These are phyloP conservation scores for Coracopsis vasa DNA, from an alignment of 2,113 vertebrate species.

Conservation along the genomic window DNA sequence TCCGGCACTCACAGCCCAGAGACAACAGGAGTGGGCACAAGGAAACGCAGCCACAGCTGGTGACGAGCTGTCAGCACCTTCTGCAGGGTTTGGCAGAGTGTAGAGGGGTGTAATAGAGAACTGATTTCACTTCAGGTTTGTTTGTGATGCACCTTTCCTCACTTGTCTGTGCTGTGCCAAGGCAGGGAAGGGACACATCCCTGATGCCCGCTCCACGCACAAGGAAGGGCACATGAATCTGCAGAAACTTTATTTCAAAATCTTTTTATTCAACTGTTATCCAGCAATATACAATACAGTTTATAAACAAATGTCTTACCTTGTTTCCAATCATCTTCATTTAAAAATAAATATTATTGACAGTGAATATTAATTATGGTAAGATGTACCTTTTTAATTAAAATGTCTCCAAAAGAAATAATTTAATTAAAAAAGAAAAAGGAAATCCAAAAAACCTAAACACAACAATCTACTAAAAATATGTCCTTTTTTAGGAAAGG, in stretches of 20 bases:
- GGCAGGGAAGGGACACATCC: neutral
- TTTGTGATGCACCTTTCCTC: neutral
- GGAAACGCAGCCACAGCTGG: neutral
- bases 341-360: slow-evolving; percentile 97
- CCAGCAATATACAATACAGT: slow-evolving; percentile 88
- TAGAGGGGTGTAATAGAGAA: neutral
- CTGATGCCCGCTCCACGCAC: neutral
- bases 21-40: neutral
- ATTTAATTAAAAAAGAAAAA: slow-evolving; percentile 77
- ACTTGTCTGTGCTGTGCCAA: neutral
- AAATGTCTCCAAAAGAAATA: slow-evolving; percentile 82
- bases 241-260: slow-evolving; percentile 83
- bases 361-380: slow-evolving; percentile 87
- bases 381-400: slow-evolving; percentile 82
- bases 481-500: slow-evolving; percentile 77
- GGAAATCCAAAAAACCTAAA: slow-evolving; percentile 65
- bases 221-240: slow-evolving; percentile 35
- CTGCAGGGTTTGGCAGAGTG: neutral
- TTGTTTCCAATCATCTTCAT: slow-evolving; percentile 88
- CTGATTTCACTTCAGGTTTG: neutral
- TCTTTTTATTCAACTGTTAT: slow-evolving; percentile 87
- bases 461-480: slow-evolving; percentile 83
- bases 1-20: neutral
- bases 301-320: slow-evolving; percentile 90
- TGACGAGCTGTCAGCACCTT: neutral